Evolutionary conservation across 2,888 invertebrate genomes (phyloP).

Genomic region (Hypomecis atomaria): DNA sequence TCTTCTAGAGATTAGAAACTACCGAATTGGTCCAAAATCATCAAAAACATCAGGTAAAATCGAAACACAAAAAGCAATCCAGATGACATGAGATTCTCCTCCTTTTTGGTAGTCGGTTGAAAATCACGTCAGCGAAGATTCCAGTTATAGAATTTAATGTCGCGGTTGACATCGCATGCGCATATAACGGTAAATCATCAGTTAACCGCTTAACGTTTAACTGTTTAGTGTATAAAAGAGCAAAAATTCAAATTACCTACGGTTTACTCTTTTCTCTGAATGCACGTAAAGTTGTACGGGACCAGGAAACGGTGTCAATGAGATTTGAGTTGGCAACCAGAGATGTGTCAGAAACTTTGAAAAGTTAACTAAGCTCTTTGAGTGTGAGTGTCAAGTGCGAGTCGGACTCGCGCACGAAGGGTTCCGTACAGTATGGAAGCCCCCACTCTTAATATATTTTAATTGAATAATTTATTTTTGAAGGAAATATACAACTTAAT

Average conservation of each 20-base stretch:
- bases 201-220: constrained; percentile 61
- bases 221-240: constrained; percentile 61
- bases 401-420: too few species aligned
- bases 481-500: too few species aligned
- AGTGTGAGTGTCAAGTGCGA: too few species aligned
- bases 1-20: too few species aligned
- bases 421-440: too few species aligned
- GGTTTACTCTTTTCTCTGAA: constrained; percentile 38
- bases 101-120: not conserved
- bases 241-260: constrained; percentile 47
- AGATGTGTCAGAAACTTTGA: not conserved
- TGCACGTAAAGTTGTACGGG: constrained; percentile 38
- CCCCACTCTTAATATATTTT: too few species aligned
- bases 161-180: constrained; percentile 72
- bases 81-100: too few species aligned
- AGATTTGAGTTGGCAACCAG: constrained; percentile 17
- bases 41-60: too few species aligned
- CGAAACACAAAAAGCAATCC: too few species aligned
- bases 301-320: constrained; percentile 30
- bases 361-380: not conserved
- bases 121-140: constrained; percentile 41
- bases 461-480: too few species aligned
- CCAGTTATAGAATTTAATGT: constrained; percentile 58
- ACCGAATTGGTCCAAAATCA: too few species aligned
- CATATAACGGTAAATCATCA: constrained; percentile 66